Evolutionary conservation across 1,140 invertebrate genomes (phyloP).

Genomic region (Neodiprion fabricii): DNA sequence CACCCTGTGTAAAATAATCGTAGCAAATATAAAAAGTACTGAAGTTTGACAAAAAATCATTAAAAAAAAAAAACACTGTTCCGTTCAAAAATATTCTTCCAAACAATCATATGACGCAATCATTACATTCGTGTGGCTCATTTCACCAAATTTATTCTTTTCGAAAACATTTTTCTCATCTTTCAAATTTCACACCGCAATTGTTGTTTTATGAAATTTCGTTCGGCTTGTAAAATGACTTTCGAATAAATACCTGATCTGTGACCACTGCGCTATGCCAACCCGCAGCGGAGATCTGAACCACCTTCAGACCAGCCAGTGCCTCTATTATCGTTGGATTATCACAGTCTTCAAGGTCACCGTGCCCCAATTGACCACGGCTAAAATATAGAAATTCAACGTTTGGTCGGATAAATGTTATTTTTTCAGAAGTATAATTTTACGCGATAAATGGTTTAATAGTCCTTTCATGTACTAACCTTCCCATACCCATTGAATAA

Average conservation of each 20-base stretch:
- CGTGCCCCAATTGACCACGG: slow-evolving; percentile 85
- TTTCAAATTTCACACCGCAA: too few relatives aligned
- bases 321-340: slow-evolving; percentile 71
- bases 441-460: background rate
- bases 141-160: too few relatives aligned
- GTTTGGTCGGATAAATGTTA: slow-evolving; percentile 26
- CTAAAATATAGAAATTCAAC: slow-evolving; percentile 58
- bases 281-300: slow-evolving; percentile 76
- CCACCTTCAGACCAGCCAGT: slow-evolving; percentile 73
- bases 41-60: slow-evolving; percentile 8
- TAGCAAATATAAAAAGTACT: slow-evolving; percentile 6
- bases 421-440: slow-evolving; percentile 20
- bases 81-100: too few relatives aligned
- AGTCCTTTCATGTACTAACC: slow-evolving; percentile 62
- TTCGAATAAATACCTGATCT: slow-evolving; percentile 50
- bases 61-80: slow-evolving; percentile 17
- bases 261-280: slow-evolving; percentile 86
- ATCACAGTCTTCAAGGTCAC: slow-evolving; percentile 68
- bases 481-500: slow-evolving; percentile 82
- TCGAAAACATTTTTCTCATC: too few relatives aligned
- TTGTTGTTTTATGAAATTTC: background rate
- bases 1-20: slow-evolving; percentile 60
- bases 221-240: slow-evolving; percentile 17
- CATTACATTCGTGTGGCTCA: too few relatives aligned
- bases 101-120: too few relatives aligned